Evolutionary conservation across 2,888 invertebrate genomes (phyloP), one percentile per base, ranked within the genome.

Genomic region (Alsophila aescularia): DNA sequence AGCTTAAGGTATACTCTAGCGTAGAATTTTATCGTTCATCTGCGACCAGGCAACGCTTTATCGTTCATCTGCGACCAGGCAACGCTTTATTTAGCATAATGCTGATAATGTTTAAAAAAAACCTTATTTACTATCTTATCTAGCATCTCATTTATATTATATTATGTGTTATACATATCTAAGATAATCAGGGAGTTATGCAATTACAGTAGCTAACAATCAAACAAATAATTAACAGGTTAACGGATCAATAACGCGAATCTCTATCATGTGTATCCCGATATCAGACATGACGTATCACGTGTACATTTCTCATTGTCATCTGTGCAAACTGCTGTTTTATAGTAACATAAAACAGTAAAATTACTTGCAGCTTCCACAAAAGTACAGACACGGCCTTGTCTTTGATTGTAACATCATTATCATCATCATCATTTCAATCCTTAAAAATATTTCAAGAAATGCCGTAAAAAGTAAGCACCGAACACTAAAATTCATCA

Each of bases 41-140:
- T 37, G 18, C 4, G 10, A 42, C 21, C 31, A 40, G 18, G 21
- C 34, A 18, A 5, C 2, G 18, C 43, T 42, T 39, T 39, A 13
- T 37, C n/a, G n/a, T n/a, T n/a, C 0, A 37, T 18, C n/a, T 37
- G 18, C 4, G 10, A 42, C 21, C 31, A 40, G 18, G 21, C 34
- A 18, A 5, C 2, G 18, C 43, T 42, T 39, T 39, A 13, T 37
- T 48, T 16, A 32, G 29, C 54, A 50, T 32, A 44, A 37, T 27
- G 9, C 39, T 31, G 42, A 41, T 54, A 41, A 27, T 32, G 8
- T 48, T 54, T 39, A 27, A 27, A 44, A 44, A 2, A 44, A 27
- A 47, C 32, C 16, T 18, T 21, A 43, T 15, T 24, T 31, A 14
- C 24, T 41, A 55, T 44, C 45, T 52, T 44, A 32, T 59, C 44